A percentile compares a stretch with the other conserved stretches of the same genome.
Conservation (phyloP, 2,797 vertebrate genomes). For the Amphiprion clarkii region DNA sequence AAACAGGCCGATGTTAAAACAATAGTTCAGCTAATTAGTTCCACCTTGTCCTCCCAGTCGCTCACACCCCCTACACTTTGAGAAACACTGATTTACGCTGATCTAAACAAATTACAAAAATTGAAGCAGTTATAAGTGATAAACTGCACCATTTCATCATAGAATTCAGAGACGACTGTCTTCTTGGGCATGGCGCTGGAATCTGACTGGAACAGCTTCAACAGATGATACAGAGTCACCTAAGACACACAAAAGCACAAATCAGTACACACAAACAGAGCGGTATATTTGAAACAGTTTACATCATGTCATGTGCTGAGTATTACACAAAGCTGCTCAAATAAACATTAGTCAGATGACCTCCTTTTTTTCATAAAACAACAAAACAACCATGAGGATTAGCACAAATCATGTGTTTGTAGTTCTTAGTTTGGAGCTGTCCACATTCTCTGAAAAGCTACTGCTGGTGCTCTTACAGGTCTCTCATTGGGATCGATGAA, state of each 20-base stretch:
- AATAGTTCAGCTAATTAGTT: too few relatives aligned
- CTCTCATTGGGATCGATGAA: slow-evolving; percentile 99
- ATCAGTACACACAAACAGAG: background rate
- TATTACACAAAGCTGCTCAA: background rate
- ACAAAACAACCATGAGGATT: background rate
- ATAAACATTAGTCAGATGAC: background rate
- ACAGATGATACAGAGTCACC: slow-evolving; percentile 97
- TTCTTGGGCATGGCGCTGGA: slow-evolving; percentile 98
- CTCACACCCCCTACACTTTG: too few relatives aligned
- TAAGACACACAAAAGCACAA: slow-evolving; percentile 59
- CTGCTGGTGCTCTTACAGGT: slow-evolving; percentile 88
- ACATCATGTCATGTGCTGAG: background rate
- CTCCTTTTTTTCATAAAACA: too few relatives aligned
- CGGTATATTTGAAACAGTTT: background rate
- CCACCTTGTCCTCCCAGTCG: too few relatives aligned
- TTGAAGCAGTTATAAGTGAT: background rate
- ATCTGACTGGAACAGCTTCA: slow-evolving; percentile 98
- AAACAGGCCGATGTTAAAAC: too few relatives aligned
- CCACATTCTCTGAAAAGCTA: background rate
- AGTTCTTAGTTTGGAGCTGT: background rate
- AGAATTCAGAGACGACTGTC: slow-evolving; percentile 98
- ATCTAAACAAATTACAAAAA: background rate
- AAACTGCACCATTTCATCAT: slow-evolving; percentile 95
- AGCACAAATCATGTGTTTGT: background rate
- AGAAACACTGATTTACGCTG: background rate